Evolutionary conservation across 2,888 invertebrate species (phyloP).

Genomic region (Epinotia bilunana): DNA sequence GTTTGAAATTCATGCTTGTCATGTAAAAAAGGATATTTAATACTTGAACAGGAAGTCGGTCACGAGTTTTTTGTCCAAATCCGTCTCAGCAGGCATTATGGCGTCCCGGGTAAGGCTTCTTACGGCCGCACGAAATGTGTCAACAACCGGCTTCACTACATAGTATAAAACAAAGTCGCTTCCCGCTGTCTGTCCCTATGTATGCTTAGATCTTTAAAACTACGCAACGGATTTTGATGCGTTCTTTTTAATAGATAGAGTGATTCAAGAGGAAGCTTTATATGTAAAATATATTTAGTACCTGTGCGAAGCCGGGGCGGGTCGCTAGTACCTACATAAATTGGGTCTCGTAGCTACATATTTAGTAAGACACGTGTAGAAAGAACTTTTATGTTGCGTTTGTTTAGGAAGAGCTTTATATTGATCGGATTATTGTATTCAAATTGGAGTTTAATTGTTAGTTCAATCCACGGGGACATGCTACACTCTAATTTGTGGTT

Average conservation of each 20-base stretch:
- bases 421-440: not conserved
- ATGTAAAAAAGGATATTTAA: constrained; percentile 18
- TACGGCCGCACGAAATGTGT: constrained; percentile 34
- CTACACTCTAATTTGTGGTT: not conserved
- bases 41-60: constrained; percentile 43
- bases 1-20: no score
- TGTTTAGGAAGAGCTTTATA: not conserved
- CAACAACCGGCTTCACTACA: constrained; percentile 30
- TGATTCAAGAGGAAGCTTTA: no score
- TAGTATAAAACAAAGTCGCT: no score
- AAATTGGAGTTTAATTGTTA: not conserved
- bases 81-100: constrained; percentile 41
- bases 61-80: constrained; percentile 43
- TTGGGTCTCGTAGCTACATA: constrained; percentile 10
- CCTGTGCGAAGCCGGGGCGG: no score
- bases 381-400: not conserved
- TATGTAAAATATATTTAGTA: no score
- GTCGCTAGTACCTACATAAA: constrained; percentile 31
- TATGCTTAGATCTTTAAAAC: no score
- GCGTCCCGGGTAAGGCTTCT: constrained; percentile 37
- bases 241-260: no score
- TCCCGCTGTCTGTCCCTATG: no score
- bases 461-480: not conserved
- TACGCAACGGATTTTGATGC: no score
- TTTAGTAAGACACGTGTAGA: constrained; percentile 6